phyloP scores from a whole-genome alignment of 1,140 invertebrate genomes.

The Chymomyza costata region DNA sequence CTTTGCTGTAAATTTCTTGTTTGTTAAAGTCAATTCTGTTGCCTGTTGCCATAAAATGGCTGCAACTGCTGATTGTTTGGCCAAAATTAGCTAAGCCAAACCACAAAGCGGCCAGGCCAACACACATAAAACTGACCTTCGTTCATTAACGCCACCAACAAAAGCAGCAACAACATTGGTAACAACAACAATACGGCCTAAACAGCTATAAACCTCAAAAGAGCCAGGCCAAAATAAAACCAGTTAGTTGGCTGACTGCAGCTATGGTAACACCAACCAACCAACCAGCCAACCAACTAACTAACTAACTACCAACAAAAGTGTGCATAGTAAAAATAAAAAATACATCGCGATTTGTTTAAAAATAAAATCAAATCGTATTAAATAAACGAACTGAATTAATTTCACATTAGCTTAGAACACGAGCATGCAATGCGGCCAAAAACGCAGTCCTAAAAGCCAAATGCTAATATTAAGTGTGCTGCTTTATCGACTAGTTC shows the following conservation, averaged over 20 bases:
- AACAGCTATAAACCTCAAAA: conserved; percentile 29
- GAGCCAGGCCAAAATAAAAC: conserved; percentile 48
- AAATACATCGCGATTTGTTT: too few relatives aligned
- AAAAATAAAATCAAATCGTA: conserved; percentile 17
- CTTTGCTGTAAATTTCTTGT: too few relatives aligned
- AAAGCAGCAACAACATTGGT: too few relatives aligned
- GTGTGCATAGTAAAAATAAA: conserved; percentile 35
- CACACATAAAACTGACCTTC: conserved; percentile 56
- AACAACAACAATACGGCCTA: too few relatives aligned
- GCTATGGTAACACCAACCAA: conserved; percentile 23
- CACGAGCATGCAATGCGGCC: conserved; percentile 64
- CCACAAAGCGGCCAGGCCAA: too few relatives aligned
- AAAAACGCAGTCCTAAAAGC: conserved; percentile 56
- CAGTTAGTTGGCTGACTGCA: conserved; percentile 60
- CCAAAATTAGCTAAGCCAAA: too few relatives aligned
- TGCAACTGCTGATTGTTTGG: too few relatives aligned
- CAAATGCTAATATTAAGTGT: conserved; percentile 41
- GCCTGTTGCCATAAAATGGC: too few relatives aligned
- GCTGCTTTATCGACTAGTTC: conserved; percentile 20
- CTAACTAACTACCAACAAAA: conserved; percentile 40
- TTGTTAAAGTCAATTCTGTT: too few relatives aligned
- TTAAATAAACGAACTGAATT: conserved; percentile 55
- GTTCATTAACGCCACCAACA: conserved; percentile 63
- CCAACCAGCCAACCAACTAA: conserved; percentile 55
- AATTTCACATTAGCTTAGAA: conserved; percentile 72